Evolutionary conservation across 2,888 invertebrate genomes (phyloP).

Genomic region (Trypoxylon attenuatum): DNA sequence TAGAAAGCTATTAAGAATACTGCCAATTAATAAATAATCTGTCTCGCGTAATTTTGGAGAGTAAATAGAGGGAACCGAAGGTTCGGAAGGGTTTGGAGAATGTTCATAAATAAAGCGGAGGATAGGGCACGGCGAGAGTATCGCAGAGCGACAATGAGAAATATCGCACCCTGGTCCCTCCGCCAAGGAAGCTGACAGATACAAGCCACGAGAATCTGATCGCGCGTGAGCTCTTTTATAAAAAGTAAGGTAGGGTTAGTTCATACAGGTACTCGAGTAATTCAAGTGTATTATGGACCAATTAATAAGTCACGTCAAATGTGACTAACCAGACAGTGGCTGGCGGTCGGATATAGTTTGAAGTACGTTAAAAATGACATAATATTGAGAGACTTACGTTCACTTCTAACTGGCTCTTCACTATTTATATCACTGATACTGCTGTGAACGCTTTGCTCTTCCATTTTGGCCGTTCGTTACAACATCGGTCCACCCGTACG

Average conservation of each 20-base stretch:
- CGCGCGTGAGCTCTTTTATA: slow-evolving; percentile 42
- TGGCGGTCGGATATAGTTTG: neutral
- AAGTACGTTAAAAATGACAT: slow-evolving; percentile 31
- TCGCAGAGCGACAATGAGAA: neutral
- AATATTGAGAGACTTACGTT: slow-evolving; percentile 63
- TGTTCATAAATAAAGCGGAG: slow-evolving; percentile 7
- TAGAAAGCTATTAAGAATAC: slow-evolving; percentile 19
- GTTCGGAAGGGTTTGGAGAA: slow-evolving; percentile 14
- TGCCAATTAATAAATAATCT: slow-evolving; percentile 29
- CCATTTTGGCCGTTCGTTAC: slow-evolving; percentile 73
- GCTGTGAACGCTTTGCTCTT: slow-evolving; percentile 73
- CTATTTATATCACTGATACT: slow-evolving; percentile 75
- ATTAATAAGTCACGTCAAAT: slow-evolving; percentile 15
- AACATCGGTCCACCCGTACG: slow-evolving; percentile 58
- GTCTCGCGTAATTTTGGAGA: slow-evolving; percentile 56
- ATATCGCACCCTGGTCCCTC: slow-evolving; percentile 3
- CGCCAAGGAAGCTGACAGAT: slow-evolving; percentile 35
- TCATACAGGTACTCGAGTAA: slow-evolving; percentile 37
- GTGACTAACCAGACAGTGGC: neutral
- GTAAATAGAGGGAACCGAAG: slow-evolving; percentile 56
- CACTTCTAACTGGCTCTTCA: slow-evolving; percentile 70
- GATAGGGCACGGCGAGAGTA: slow-evolving; percentile 11
- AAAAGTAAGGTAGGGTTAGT: slow-evolving; percentile 55
- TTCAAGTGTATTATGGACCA: slow-evolving; percentile 18
- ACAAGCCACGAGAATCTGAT: slow-evolving; percentile 30